Base-by-base conservation (phyloP, 2,797 vertebrate genomes). In the Serranus cabrilla region DNA sequence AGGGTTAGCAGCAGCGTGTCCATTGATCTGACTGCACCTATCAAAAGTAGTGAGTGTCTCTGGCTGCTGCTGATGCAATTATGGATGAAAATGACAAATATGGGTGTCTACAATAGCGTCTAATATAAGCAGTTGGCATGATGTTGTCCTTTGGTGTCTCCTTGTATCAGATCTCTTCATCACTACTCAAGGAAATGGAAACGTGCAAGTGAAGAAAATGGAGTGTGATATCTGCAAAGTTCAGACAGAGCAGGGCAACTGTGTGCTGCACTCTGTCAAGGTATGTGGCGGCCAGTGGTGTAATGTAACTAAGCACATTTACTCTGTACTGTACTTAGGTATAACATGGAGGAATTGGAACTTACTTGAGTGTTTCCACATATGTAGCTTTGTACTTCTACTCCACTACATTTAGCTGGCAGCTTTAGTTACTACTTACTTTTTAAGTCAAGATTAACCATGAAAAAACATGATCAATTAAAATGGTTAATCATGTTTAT, bases 201-300 rank as follows among this genome's bases (percentile, higher is more conserved):
- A 89, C 0, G 96, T 99, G 81, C 94, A 95, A 64, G 93, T 99
- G 67, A 92, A 96, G 89, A 94, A 96, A 58, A 96, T 98, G 94
- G 96, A 99, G 73, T 96, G 96, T 91, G 96, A 97, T 80, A 78
- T 91, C 86, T 99, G 97, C 89, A 94, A 81, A 76, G 95, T 99
- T 86, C 93, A 96, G 87, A 97, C 96, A 4, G 97, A 97, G 73
- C 90, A 81, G 71, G 98, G 97, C 37, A 85, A 92, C 68, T 97
- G 97, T 81, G 56, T 95, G 58, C 87, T 99, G 75, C 94, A 96
- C 63, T 97, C 97, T 72, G 73, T 99, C 71, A 99, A 97, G 96
- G 98, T 98, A 92, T 27, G 80, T 55, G 55, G 11, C 20, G 18
- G 12, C 14, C n/a, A n/a, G n/a, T n/a, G n/a, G n/a, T n/a, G n/a